Evolutionary conservation across 2,113 vertebrate species (phyloP).

Genomic region (Calypte anna): DNA sequence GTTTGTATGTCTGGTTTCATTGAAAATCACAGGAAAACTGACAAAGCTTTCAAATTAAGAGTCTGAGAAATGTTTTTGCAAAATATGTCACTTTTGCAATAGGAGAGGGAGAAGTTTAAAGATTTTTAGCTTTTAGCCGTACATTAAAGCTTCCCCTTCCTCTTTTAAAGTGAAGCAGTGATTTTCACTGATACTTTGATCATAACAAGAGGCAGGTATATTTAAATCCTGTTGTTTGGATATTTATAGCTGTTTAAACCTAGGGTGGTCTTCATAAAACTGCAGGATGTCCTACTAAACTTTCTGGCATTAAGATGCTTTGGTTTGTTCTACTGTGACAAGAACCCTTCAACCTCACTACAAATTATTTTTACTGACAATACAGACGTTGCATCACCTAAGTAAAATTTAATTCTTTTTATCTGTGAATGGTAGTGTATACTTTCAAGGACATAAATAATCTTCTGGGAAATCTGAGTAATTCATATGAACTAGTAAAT

Average conservation of each 20-base stretch:
- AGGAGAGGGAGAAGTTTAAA: background rate
- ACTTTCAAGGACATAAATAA: background rate
- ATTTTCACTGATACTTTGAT: background rate
- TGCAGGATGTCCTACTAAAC: background rate
- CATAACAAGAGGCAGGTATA: background rate
- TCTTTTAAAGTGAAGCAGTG: background rate
- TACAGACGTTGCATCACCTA: background rate
- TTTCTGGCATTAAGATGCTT: background rate
- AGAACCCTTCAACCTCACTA: background rate
- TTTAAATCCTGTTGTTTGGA: background rate
- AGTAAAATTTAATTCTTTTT: background rate
- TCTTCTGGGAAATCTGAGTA: background rate
- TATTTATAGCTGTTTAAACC: constrained; percentile 20
- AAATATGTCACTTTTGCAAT: background rate
- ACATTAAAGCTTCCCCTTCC: background rate
- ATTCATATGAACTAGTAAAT: background rate
- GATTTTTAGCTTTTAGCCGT: background rate
- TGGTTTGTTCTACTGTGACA: background rate
- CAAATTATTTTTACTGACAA: background rate
- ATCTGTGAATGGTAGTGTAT: background rate
- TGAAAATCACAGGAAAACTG: background rate
- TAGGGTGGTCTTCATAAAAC: background rate
- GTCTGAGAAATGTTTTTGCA: background rate
- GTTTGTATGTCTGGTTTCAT: background rate
- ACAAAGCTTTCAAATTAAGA: background rate